Evolutionary conservation across 2,797 vertebrate species (phyloP), one percentile per base, ranked within the genome.

Genomic region (Rhinoraja longicauda): DNA sequence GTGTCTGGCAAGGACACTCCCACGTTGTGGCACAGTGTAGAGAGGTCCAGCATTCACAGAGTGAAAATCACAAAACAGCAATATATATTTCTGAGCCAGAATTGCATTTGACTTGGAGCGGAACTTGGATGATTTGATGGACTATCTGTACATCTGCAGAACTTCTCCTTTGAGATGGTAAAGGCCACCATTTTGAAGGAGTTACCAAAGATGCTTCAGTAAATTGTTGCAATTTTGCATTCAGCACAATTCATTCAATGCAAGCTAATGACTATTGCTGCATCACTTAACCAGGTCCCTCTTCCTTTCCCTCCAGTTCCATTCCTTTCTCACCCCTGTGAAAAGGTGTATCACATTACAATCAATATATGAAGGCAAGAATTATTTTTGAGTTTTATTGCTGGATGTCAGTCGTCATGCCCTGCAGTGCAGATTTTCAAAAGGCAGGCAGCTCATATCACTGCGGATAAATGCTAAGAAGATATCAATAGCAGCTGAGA

Each of bases 381-480:
- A 92, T 26, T 75, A 36, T 70, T 73, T 73, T 53, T 73, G 39
- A 53, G 72, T 73, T 92, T 39, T 70, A 15, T 12, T 92, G 70
- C 70, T 92, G 72, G 39, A 21, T 57, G 70, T 72, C 90, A 73
- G 70, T 92, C 90, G 17, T 70, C 24, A 92, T 92, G 90, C 90
- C 70, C 90, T 75, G 36, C 36, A 92, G 70, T 45, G 39, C 36
- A 92, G 39, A 39, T 73, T 92, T 32, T 73, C 36, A 92, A 92
- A 92, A 92, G 90, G 67, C 70, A 92, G 24, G 67, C 90, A 75
- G 90, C 90, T 92, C 67, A 92, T 15, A 53, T 53, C 21, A 75
- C 57, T 92, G 45, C n/a, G 75, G 90, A 92, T 72, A 45, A 92
- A 92, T 92, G 39, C 70, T 73, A 75, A 92, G 90, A 92, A 73